A percentile compares a stretch with the other conserved stretches of the same genome.
Conservation (phyloP, 2,797 vertebrate genomes). For the Macropodus opercularis region DNA sequence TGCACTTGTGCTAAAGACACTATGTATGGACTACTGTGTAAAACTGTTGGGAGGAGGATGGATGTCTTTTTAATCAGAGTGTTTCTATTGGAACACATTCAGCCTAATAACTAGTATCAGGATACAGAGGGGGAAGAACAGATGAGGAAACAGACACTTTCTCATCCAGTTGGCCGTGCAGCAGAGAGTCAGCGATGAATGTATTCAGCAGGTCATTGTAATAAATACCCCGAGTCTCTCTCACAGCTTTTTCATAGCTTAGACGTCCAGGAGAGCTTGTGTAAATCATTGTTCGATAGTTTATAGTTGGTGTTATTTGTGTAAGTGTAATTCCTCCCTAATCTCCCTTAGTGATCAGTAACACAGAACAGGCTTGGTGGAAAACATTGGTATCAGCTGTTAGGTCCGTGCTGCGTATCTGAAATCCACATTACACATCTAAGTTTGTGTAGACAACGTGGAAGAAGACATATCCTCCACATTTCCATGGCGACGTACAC, state of each 20-base stretch:
- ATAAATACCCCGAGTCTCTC: conserved; percentile 57
- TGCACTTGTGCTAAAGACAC: conserved; percentile 40
- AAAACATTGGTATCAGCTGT: conserved; percentile 34
- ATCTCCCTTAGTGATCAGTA: conserved; percentile 36
- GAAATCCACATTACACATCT: too few species aligned
- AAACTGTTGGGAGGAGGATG: conserved; percentile 49
- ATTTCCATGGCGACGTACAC: conserved; percentile 3
- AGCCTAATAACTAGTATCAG: conserved; percentile 66
- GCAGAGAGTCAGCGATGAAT: conserved; percentile 49
- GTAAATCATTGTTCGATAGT: conserved; percentile 14
- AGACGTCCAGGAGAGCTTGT: conserved; percentile 24
- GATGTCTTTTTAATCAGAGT: conserved; percentile 73
- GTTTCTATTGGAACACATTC: conserved; percentile 74
- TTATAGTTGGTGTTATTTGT: conserved; percentile 31
- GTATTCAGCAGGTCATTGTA: conserved; percentile 55
- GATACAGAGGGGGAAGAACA: conserved; percentile 36
- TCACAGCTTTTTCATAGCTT: conserved; percentile 26
- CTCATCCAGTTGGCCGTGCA: conserved; percentile 52
- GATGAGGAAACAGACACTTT: conserved; percentile 66
- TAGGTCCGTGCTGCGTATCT: too few species aligned
- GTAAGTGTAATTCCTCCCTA: conserved; percentile 24
- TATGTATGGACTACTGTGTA: conserved; percentile 42
- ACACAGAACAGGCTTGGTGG: conserved; percentile 20
- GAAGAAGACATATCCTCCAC: conserved; percentile 14
- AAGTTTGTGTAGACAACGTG: conserved; percentile 19